Evolutionary conservation across 2,888 invertebrate species (phyloP), one percentile per base, ranked within the genome.

Genomic region (Pilophorus perplexus): DNA sequence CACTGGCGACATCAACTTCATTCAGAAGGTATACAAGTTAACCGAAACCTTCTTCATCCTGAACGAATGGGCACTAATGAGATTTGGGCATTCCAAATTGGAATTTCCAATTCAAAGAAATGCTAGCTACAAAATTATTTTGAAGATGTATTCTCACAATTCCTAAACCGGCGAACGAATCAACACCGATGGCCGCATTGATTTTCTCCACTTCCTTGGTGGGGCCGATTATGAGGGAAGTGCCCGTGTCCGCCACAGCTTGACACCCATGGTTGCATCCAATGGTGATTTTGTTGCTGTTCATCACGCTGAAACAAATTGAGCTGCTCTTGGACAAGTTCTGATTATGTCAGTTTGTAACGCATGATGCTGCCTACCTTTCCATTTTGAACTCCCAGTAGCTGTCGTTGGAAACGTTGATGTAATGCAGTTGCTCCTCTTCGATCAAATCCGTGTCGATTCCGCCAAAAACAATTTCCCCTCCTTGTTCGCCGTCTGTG

Each of bases 331-430:
- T 4, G 8, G 3, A 12, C 12, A 40, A 40, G 4, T 40, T 40
- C 12, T 40, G n/a, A 6, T 40, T 12, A 6, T 48, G 5, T 14
- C 5, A 16, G 5, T 8, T 18, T 16, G n/a, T 44, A 8, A 14
- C n/a, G n/a, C n/a, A n/a, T n/a, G n/a, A 8, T 8, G 3, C 25
- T 38, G 67, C 72, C 69, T 73, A 84, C 84, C 79, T 79, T 76
- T 96, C 93, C 91, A 99, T 89, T 76, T 82, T 83, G 79, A 99
- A 92, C 82, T 98, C 95, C 99, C 99, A 99, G 80, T 99, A 99
- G 64, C 89, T 89, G 79, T 92, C 83, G 69, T 85, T 84, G 71
- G 86, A 84, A 0, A 99, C 90, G 1, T 90, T 85, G 72, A 93
- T 67, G 78, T 95, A 96, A 2, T 91, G 92, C 77, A 99, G 90